Evolutionary conservation across 2,797 vertebrate species (phyloP).

Genomic region (Chelon auratus): DNA sequence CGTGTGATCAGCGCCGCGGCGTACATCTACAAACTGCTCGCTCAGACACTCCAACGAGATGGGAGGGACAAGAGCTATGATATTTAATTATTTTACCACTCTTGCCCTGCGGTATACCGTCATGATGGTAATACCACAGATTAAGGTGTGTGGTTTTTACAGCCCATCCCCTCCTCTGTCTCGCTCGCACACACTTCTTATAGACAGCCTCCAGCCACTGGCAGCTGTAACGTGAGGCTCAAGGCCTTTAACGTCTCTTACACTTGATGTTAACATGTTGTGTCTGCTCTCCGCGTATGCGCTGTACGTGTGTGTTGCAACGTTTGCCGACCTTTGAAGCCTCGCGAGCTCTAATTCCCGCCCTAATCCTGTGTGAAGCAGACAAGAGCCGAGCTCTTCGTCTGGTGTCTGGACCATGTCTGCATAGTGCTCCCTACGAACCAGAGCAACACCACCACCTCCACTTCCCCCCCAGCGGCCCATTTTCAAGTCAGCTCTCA

Average conservation of each 20-base stretch:
- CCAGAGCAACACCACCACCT: background rate
- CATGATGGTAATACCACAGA: conserved; percentile 81
- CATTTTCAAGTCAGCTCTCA: conserved; percentile 44
- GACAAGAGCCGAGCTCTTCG: conserved; percentile 64
- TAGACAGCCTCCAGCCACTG: conserved; percentile 64
- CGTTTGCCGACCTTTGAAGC: conserved; percentile 68
- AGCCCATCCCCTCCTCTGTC: conserved; percentile 69
- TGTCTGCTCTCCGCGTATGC: conserved; percentile 69
- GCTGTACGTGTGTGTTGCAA: conserved; percentile 65
- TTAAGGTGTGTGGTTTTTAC: conserved; percentile 83
- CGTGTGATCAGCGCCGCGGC: conserved; percentile 20
- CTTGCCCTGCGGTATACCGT: conserved; percentile 76
- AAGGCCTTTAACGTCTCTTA: conserved; percentile 63
- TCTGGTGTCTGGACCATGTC: conserved; percentile 74
- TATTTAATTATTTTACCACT: conserved; percentile 84
- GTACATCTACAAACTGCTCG: conserved; percentile 24
- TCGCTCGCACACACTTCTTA: conserved; percentile 54
- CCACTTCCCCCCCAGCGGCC: background rate
- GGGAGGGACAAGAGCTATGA: conserved; percentile 56
- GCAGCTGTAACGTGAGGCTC: conserved; percentile 70
- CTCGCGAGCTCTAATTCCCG: conserved; percentile 76
- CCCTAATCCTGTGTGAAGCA: conserved; percentile 75
- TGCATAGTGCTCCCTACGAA: conserved; percentile 52
- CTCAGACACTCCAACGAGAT: conserved; percentile 32
- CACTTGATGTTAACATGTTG: conserved; percentile 67